These are phyloP conservation scores for Helleia helle DNA, from an alignment of 2,888 invertebrate genomes.

Conservation along the genomic window DNA sequence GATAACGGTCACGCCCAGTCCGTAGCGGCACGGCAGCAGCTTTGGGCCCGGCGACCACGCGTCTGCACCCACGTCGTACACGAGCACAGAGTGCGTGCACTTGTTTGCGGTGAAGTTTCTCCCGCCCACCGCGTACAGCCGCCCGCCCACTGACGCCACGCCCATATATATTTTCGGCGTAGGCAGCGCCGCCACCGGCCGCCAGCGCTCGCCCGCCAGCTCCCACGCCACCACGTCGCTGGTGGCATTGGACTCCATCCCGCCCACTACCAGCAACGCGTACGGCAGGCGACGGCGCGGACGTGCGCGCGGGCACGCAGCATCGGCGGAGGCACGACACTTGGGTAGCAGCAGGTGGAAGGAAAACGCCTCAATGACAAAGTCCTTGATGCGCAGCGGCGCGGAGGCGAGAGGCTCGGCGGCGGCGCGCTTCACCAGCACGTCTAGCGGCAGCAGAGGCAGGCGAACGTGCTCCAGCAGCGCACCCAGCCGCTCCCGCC, in stretches of 20 bases:
- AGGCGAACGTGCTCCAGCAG: constrained; percentile 95
- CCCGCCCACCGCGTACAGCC: constrained; percentile 82
- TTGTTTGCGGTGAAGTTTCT: too few relatives aligned
- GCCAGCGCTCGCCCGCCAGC: constrained; percentile 35
- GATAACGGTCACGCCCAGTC: constrained; percentile 93
- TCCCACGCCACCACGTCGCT: constrained; percentile 81
- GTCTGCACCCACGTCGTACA: constrained; percentile 90
- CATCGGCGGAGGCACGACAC: constrained; percentile 85
- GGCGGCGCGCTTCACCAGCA: constrained; percentile 89
- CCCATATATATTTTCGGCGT: too few relatives aligned
- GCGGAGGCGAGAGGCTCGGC: constrained; percentile 89
- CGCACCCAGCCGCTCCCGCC: constrained; percentile 78
- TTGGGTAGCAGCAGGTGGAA: constrained; percentile 93
- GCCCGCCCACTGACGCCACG: constrained; percentile 83
- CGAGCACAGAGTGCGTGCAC: constrained; percentile 90
- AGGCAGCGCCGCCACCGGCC: constrained; percentile 77
- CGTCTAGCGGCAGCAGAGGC: constrained; percentile 88
- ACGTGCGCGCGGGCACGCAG: constrained; percentile 85
- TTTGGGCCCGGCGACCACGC: constrained; percentile 89
- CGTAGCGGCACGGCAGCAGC: constrained; percentile 93
- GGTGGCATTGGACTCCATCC: constrained; percentile 97
- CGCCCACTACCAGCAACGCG: constrained; percentile 88
- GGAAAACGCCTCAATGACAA: constrained; percentile 94
- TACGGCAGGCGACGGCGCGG: constrained; percentile 76
- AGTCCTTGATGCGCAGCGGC: constrained; percentile 83